These are phyloP conservation scores for Alcedo quadribrachys DNA, from an alignment of 2,797 vertebrate genomes.

Conservation along the genomic window DNA sequence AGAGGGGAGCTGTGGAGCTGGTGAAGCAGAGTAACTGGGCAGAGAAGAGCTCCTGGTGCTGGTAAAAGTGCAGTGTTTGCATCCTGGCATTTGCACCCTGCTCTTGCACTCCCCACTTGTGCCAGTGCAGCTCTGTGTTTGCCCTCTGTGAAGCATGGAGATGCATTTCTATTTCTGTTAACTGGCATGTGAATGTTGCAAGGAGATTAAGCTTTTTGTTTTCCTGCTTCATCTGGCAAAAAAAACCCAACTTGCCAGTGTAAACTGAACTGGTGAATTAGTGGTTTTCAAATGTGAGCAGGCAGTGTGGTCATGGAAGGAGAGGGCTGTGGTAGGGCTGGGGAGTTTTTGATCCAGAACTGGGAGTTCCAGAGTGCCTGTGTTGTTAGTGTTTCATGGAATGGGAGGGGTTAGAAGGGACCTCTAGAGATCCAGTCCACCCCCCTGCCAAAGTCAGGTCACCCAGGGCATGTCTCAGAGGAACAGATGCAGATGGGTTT, in stretches of 20 bases:
- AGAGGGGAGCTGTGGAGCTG: not conserved
- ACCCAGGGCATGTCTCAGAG: no score
- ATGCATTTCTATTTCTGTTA: not conserved
- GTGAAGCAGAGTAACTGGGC: not conserved
- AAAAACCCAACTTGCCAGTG: not conserved
- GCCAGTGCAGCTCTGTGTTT: not conserved
- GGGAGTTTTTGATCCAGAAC: not conserved
- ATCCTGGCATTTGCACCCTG: not conserved
- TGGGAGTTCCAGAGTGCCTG: rapidly evolving
- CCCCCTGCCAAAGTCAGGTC: no score
- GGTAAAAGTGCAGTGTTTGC: not conserved
- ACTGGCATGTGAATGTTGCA: not conserved
- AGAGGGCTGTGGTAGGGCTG: not conserved
- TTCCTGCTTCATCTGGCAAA: not conserved
- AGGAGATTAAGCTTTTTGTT: not conserved
- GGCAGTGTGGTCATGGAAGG: not conserved
- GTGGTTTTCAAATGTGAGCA: not conserved
- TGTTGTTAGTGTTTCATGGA: not conserved
- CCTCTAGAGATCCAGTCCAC: no score
- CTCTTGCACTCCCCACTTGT: not conserved
- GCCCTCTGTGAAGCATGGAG: not conserved
- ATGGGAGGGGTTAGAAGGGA: no score
- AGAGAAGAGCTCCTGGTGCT: not conserved
- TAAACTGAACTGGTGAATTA: not conserved
- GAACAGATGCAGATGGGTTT: no score